phyloP scores from a whole-genome alignment of 2,888 invertebrate species.

The Lycaena phlaeas region DNA sequence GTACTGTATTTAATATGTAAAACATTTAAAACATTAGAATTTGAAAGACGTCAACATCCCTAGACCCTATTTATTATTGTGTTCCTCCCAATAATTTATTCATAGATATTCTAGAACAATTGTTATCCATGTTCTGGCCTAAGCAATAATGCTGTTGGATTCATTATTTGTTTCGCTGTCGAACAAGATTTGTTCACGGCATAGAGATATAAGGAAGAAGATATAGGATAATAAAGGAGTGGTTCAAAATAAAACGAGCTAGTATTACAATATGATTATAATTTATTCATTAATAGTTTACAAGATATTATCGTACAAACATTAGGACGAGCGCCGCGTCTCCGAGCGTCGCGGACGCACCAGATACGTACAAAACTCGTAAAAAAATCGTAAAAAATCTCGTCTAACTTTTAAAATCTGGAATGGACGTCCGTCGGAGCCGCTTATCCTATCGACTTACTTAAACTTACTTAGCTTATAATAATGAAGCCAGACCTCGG shows the following conservation, averaged over 20 bases:
- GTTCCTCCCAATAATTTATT: too few relatives aligned
- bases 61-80: too few relatives aligned
- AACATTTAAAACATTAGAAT: too few relatives aligned
- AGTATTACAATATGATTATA: conserved; percentile 66
- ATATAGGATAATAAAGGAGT: not conserved
- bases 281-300: conserved; percentile 73
- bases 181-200: not conserved
- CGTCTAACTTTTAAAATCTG: conserved; percentile 36
- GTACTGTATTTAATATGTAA: too few relatives aligned
- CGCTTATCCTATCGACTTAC: conserved; percentile 40
- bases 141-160: too few relatives aligned
- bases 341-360: conserved; percentile 35
- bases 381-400: conserved; percentile 23
- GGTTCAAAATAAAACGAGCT: conserved; percentile 38
- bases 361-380: conserved; percentile 22
- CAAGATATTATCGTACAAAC: conserved; percentile 70
- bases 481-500: conserved; percentile 42
- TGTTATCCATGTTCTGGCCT: too few relatives aligned
- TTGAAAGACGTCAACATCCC: too few relatives aligned
- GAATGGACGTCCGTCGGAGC: conserved; percentile 42
- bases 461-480: conserved; percentile 50
- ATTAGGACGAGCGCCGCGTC: conserved; percentile 38
- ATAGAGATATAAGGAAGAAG: too few relatives aligned
- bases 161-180: too few relatives aligned
- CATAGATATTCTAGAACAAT: too few relatives aligned